phyloP scores from a whole-genome alignment of 2,797 vertebrate species.

The Staurois parvus region DNA sequence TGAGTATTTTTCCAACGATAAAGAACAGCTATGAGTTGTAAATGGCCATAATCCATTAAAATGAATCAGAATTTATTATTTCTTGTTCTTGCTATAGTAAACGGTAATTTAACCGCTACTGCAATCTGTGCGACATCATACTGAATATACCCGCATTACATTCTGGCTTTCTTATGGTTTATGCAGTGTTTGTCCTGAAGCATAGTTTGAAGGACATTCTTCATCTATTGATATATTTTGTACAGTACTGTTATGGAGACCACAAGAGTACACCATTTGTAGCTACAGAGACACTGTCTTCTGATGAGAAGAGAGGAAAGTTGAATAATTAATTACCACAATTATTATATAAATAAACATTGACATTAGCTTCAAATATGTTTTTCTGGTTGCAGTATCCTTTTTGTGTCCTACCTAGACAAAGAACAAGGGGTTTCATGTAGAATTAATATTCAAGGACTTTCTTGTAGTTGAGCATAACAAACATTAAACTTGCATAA shows the following conservation, averaged over 20 bases:
- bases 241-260: not conserved
- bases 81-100: too few relatives aligned
- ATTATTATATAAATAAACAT: constrained; percentile 1
- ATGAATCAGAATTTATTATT: too few relatives aligned
- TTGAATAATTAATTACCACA: constrained; percentile 11
- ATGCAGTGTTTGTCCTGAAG: too few relatives aligned
- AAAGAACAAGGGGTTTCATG: constrained; percentile 23
- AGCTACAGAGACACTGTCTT: not conserved
- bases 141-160: too few relatives aligned
- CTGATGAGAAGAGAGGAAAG: not conserved
- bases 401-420: not conserved
- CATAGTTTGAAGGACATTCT: too few relatives aligned
- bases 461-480: constrained; percentile 22
- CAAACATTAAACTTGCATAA: constrained; percentile 20
- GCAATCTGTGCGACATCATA: too few relatives aligned
- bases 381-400: constrained; percentile 21
- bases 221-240: too few relatives aligned
- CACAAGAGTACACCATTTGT: not conserved
- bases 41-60: too few relatives aligned
- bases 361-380: not conserved
- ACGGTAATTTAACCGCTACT: too few relatives aligned
- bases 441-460: not conserved
- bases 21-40: too few relatives aligned
- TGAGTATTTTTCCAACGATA: too few relatives aligned
- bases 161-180: too few relatives aligned